A percentile compares a stretch with the other conserved stretches of the same genome.
These are phyloP conservation scores for Asteroscopus sphinx DNA, from an alignment of 2,888 invertebrate species.

Conservation along the genomic window DNA sequence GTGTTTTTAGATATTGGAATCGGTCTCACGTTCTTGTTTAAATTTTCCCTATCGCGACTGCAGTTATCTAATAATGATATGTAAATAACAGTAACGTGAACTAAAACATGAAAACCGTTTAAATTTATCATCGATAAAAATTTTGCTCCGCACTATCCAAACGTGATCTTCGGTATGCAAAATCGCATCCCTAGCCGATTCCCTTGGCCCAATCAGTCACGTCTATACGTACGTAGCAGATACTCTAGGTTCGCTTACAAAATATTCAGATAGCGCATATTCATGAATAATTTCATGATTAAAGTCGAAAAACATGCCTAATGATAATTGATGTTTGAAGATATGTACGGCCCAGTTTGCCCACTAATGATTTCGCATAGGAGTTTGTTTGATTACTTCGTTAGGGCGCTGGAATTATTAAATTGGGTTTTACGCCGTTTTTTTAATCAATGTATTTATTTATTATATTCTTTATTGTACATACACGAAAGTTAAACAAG, in stretches of 20 bases:
- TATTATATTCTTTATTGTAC: neutral
- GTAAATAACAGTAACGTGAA: neutral
- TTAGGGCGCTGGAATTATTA: constrained; percentile 35
- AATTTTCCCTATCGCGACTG: constrained; percentile 15
- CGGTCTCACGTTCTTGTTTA: constrained; percentile 9
- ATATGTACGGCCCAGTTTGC: constrained; percentile 18
- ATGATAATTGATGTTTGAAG: constrained; percentile 46
- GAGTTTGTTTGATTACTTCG: constrained; percentile 39
- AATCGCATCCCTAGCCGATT: constrained; percentile 71
- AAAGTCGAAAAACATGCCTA: constrained; percentile 34
- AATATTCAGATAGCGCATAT: constrained; percentile 28
- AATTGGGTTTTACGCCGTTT: constrained; percentile 27
- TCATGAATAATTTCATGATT: constrained; percentile 12
- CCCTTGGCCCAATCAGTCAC: constrained; percentile 75
- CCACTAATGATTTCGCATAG: constrained; percentile 30
- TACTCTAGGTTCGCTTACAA: constrained; percentile 24
- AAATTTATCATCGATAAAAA: constrained; percentile 53
- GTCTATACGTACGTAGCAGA: constrained; percentile 55
- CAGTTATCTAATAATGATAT: constrained; percentile 31
- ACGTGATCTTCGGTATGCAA: constrained; percentile 80
- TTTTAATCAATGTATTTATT: neutral
- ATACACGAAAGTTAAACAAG: too few relatives aligned
- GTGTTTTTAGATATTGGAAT: neutral
- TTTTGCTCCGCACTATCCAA: constrained; percentile 59
- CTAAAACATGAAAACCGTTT: neutral